Evolutionary conservation across 1,140 invertebrate species (phyloP).

Genomic region (Elymnias hypermnestra): DNA sequence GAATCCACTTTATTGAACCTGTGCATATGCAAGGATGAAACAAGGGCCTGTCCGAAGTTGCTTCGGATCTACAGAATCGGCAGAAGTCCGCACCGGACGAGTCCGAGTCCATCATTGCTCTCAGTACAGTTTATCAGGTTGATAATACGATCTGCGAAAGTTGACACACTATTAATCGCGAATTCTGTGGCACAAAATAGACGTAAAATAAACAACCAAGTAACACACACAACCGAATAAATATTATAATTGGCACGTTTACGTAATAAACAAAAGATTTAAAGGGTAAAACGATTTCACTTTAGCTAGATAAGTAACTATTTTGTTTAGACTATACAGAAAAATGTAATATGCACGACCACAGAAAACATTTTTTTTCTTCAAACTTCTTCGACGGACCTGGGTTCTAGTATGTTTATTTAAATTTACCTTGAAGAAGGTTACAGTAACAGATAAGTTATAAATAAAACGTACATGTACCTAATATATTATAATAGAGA

Average conservation of each 20-base stretch:
- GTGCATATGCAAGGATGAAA: conserved; percentile 99
- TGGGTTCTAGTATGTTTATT: too few relatives aligned
- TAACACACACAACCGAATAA: not conserved
- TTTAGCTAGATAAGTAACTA: conserved; percentile 8
- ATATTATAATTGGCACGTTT: not conserved
- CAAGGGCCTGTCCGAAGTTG: conserved; percentile 84
- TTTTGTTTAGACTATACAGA: conserved; percentile 16
- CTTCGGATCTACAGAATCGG: conserved; percentile 97
- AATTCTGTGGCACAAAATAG: conserved; percentile 12
- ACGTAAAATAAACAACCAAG: not conserved
- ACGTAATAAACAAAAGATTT: not conserved
- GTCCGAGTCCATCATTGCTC: conserved; percentile 66
- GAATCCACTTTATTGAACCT: conserved; percentile 99
- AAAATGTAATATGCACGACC: conserved; percentile 10
- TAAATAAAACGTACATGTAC: too few relatives aligned
- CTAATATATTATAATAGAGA: too few relatives aligned
- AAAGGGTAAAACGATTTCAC: conserved; percentile 13
- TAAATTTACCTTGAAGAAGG: too few relatives aligned
- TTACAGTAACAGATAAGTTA: too few relatives aligned
- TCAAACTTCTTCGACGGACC: too few relatives aligned
- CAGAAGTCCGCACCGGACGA: conserved; percentile 88
- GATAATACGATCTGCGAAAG: conserved; percentile 46
- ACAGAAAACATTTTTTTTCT: not conserved
- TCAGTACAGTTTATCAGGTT: conserved; percentile 59
- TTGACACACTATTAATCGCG: conserved; percentile 17